Evolutionary conservation across 1,140 invertebrate species (phyloP).

Genomic region (Drosophila busckii): DNA sequence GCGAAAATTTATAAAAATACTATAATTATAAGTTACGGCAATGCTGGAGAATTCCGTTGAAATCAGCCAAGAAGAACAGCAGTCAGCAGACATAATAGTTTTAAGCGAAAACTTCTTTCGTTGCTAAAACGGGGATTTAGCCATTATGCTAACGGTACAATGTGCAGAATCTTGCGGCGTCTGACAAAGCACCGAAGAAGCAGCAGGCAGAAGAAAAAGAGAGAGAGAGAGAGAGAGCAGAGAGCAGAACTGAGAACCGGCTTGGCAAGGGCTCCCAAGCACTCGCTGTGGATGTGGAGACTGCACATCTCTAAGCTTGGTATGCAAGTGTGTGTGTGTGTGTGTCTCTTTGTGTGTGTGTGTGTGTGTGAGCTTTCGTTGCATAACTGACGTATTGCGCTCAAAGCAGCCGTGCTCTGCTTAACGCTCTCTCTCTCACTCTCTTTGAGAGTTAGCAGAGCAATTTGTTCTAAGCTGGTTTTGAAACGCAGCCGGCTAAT

Average conservation of each 20-base stretch:
- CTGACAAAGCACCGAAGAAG: slow-evolving; percentile 31
- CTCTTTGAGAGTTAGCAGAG: neutral
- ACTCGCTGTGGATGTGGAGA: no score
- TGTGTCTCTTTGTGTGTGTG: no score
- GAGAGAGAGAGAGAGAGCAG: neutral
- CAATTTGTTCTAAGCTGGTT: slow-evolving; percentile 12
- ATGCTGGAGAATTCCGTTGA: slow-evolving; percentile 20
- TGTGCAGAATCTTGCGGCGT: slow-evolving; percentile 55
- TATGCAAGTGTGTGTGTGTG: no score
- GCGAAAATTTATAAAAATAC: slow-evolving; percentile 44
- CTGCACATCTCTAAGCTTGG: no score
- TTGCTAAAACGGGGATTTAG: slow-evolving; percentile 76
- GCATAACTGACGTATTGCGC: slow-evolving; percentile 31
- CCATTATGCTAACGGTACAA: slow-evolving; percentile 74
- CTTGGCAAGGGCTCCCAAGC: neutral
- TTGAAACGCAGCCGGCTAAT: slow-evolving; percentile 24
- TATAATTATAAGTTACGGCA: slow-evolving; percentile 59
- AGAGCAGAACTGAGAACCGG: neutral
- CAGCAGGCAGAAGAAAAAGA: slow-evolving; percentile 5
- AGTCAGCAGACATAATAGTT: slow-evolving; percentile 34
- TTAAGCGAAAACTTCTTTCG: slow-evolving; percentile 37
- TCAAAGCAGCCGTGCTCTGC: slow-evolving; percentile 5
- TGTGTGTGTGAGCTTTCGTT: slow-evolving; percentile 18
- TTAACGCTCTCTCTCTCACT: neutral
- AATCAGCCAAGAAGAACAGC: slow-evolving; percentile 24